phyloP scores from a whole-genome alignment of 2,113 vertebrate genomes.

The Zosterops pallidus region DNA sequence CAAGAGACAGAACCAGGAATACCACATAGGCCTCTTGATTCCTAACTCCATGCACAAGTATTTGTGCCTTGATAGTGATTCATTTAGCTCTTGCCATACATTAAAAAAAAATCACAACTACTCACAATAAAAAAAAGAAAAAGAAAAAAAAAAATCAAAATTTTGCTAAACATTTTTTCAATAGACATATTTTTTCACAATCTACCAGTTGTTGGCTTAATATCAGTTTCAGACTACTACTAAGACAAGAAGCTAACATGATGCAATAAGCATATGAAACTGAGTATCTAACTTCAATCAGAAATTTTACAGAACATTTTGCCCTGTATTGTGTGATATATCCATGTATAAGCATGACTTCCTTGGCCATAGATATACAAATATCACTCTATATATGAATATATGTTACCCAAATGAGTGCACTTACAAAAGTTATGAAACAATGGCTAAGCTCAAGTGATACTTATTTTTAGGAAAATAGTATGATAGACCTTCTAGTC shows the following conservation, averaged over 20 bases:
- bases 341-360: background rate
- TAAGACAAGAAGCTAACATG: background rate
- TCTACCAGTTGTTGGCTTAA: background rate
- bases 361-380: background rate
- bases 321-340: background rate
- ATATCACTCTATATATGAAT: background rate
- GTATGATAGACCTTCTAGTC: background rate
- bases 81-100: background rate
- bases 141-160: too few relatives aligned
- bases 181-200: background rate
- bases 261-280: background rate
- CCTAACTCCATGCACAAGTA: too few relatives aligned
- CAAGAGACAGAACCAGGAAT: background rate
- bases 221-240: background rate
- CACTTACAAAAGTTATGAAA: background rate
- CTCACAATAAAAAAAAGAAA: background rate
- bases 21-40: background rate
- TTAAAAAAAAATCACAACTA: background rate
- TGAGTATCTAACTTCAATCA: background rate
- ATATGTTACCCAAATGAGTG: fast-evolving
- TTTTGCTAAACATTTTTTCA: background rate
- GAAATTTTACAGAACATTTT: background rate
- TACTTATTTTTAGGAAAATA: background rate
- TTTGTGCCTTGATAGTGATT: background rate
- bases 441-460: background rate